Evolutionary conservation across 2,888 invertebrate species (phyloP).

Genomic region (Ornithoptera priamus): DNA sequence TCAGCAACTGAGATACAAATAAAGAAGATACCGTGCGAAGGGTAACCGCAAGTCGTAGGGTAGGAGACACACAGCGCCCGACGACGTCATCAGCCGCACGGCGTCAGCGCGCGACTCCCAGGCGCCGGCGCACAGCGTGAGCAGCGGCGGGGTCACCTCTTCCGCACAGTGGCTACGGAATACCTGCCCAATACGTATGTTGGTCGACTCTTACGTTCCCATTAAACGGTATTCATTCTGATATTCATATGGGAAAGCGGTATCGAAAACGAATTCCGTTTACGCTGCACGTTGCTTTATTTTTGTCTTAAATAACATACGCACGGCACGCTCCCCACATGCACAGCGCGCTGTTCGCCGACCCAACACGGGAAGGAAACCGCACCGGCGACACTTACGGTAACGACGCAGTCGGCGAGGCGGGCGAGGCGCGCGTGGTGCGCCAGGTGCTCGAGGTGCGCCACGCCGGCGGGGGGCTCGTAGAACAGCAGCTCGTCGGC

Average conservation of each 20-base stretch:
- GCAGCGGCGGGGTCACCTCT: constrained; percentile 87
- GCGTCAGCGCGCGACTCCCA: constrained; percentile 81
- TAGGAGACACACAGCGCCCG: constrained; percentile 90
- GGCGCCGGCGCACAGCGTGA: constrained; percentile 86
- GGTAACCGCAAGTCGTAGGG: constrained; percentile 89
- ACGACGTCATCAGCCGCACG: constrained; percentile 92
- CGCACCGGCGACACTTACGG: constrained; percentile 40
- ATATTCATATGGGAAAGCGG: too few species aligned
- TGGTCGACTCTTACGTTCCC: too few species aligned
- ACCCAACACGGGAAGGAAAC: too few species aligned
- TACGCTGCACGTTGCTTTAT: not conserved
- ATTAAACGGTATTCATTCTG: too few species aligned
- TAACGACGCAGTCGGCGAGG: constrained; percentile 55
- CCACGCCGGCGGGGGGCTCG: constrained; percentile 29
- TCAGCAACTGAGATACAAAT: too few species aligned
- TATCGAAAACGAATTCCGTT: not conserved
- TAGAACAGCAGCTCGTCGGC: constrained; percentile 92
- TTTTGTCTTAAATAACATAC: too few species aligned
- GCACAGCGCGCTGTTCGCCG: too few species aligned
- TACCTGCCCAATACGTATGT: constrained; percentile 54
- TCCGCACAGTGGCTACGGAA: constrained; percentile 90
- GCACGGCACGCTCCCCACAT: too few species aligned
- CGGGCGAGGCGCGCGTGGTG: constrained; percentile 39
- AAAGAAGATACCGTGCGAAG: constrained; percentile 63
- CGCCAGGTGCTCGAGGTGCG: constrained; percentile 32